These are phyloP conservation scores for Esox niger DNA, from an alignment of 2,113 vertebrate genomes.

Conservation along the genomic window DNA sequence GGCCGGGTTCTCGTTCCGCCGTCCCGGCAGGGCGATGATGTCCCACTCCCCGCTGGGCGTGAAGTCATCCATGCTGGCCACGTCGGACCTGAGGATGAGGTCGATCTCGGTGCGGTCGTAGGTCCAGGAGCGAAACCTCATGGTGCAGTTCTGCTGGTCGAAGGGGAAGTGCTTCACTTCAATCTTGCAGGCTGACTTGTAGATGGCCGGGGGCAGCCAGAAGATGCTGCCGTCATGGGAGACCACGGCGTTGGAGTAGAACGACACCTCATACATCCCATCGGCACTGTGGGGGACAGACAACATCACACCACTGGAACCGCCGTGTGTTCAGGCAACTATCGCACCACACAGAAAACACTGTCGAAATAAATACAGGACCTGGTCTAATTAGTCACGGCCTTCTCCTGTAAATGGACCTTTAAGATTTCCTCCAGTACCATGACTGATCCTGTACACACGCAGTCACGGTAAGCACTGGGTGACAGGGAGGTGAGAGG, in stretches of 20 bases:
- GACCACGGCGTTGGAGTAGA: constrained; percentile 95
- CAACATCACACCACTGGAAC: neutral
- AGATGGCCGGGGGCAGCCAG: constrained; percentile 95
- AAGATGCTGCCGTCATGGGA: constrained; percentile 95
- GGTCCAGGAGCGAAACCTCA: constrained; percentile 96
- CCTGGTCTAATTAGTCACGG: too few species aligned
- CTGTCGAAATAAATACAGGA: too few species aligned
- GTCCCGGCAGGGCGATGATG: constrained; percentile 87
- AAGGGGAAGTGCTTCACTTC: constrained; percentile 97
- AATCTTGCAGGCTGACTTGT: constrained; percentile 95
- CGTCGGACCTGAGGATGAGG: constrained; percentile 85
- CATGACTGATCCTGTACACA: constrained; percentile 5
- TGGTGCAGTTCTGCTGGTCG: constrained; percentile 96
- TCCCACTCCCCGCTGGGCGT: constrained; percentile 96
- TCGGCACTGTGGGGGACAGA: constrained; percentile 76
- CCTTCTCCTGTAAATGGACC: constrained; percentile 16
- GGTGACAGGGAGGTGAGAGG: too few species aligned
- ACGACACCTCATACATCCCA: constrained; percentile 96
- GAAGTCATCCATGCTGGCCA: constrained; percentile 94
- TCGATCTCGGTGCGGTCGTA: constrained; percentile 93
- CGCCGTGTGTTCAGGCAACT: too few species aligned
- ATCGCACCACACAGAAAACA: too few species aligned
- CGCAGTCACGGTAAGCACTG: neutral
- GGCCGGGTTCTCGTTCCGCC: constrained; percentile 86
- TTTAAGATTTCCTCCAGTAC: neutral